Evolutionary conservation across 2,113 vertebrate species (phyloP).

Genomic region (Salvelinus namaycush): DNA sequence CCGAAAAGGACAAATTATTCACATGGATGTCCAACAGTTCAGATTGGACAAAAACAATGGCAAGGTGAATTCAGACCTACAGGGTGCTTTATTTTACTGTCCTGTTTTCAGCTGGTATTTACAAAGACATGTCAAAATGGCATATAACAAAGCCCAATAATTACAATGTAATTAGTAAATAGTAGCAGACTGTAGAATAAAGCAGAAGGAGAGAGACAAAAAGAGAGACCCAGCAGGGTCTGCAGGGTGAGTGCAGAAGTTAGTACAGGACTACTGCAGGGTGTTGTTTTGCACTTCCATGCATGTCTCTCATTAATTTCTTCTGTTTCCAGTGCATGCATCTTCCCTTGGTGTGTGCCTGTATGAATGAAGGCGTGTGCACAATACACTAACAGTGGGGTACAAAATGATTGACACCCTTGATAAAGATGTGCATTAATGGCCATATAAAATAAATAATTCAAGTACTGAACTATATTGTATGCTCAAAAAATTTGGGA

Average conservation of each 20-base stretch:
- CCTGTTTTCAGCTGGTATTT: too few species aligned
- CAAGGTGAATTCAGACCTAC: conserved; percentile 39
- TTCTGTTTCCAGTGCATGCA: neutral
- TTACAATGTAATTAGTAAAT: too few species aligned
- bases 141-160: too few species aligned
- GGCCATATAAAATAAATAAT: too few species aligned
- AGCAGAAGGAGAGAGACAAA: neutral
- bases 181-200: too few species aligned
- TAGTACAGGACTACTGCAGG: neutral
- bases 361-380: neutral
- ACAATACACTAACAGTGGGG: too few species aligned
- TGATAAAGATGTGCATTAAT: too few species aligned
- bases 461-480: too few species aligned
- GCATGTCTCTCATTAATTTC: neutral
- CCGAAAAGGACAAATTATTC: neutral
- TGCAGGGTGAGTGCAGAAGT: neutral
- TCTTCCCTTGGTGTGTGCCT: neutral
- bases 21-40: neutral
- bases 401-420: too few species aligned
- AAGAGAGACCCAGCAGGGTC: neutral
- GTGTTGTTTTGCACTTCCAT: too few species aligned
- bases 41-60: conserved; percentile 64
- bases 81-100: conserved; percentile 33
- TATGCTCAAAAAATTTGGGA: too few species aligned
- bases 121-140: too few species aligned